These are phyloP conservation scores for Pedionomus torquatus DNA, from an alignment of 2,113 vertebrate genomes.

Conservation along the genomic window DNA sequence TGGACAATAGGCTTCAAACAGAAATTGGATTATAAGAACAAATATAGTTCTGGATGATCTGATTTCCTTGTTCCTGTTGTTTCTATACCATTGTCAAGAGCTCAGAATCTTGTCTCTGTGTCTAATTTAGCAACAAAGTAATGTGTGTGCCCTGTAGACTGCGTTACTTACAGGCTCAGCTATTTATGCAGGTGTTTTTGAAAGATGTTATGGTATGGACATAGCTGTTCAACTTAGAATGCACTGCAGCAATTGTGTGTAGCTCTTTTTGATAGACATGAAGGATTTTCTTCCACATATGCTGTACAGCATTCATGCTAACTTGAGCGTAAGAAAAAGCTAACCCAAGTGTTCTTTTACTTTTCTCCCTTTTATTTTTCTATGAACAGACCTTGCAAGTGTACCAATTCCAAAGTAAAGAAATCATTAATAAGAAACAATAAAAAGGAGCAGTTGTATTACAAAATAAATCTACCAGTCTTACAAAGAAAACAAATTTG, in stretches of 20 bases:
- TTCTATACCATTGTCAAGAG: neutral
- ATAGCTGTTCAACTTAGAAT: neutral
- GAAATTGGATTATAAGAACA: neutral
- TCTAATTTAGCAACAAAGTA: neutral
- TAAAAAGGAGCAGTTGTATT: slow-evolving; percentile 76
- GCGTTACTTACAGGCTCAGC: neutral
- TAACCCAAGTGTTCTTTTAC: neutral
- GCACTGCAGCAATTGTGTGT: neutral
- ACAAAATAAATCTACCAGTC: slow-evolving; percentile 77
- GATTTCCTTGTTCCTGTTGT: neutral
- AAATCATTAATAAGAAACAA: slow-evolving; percentile 75
- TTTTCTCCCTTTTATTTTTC: neutral
- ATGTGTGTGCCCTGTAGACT: neutral
- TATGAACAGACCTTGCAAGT: slow-evolving; percentile 22
- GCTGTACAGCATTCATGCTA: neutral
- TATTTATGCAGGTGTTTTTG: neutral
- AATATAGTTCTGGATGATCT: neutral
- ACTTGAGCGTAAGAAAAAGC: neutral
- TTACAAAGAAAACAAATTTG: slow-evolving; percentile 79
- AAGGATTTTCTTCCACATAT: neutral
- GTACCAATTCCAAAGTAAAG: slow-evolving; percentile 61
- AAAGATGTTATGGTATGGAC: neutral
- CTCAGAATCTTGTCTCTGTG: neutral
- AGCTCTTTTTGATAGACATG: neutral
- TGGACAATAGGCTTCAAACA: neutral